Percentiles rank a stretch among this genome's conserved stretches.
Evolutionary conservation across 2,888 invertebrate species (phyloP).

Genomic region (Oscheius sp.): DNA sequence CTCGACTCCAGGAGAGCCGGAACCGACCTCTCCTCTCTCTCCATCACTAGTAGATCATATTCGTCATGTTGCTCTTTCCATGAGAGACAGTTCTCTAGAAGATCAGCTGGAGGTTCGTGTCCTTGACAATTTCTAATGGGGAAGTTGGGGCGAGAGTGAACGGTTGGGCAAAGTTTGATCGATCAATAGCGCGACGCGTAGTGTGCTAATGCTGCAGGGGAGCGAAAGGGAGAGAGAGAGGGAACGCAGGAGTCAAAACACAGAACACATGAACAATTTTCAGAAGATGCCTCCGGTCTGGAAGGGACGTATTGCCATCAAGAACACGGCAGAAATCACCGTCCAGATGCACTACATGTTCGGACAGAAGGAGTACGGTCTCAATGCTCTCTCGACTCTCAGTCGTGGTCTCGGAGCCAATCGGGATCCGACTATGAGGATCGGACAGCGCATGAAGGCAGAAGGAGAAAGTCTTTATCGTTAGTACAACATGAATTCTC

Average conservation of each 20-base stretch:
- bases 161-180: neutral
- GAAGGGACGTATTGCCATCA: constrained; percentile 33
- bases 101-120: constrained; percentile 14
- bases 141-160: too few relatives aligned
- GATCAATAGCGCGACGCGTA: neutral
- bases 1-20: constrained; percentile 25
- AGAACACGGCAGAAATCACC: constrained; percentile 27
- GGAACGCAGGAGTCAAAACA: neutral
- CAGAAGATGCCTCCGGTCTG: constrained; percentile 36
- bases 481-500: neutral
- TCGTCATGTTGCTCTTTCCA: constrained; percentile 28
- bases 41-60: constrained; percentile 13
- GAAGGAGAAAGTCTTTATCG: constrained; percentile 24
- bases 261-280: constrained; percentile 19
- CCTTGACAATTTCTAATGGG: neutral
- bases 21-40: constrained; percentile 16
- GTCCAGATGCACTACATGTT: constrained; percentile 35
- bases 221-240: neutral
- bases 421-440: constrained; percentile 19
- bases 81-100: neutral
- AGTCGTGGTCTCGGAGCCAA: neutral
- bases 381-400: constrained; percentile 8
- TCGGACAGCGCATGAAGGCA: constrained; percentile 31
- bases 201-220: neutral
- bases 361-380: constrained; percentile 27